These are phyloP conservation scores for Ischnus inquisitorius DNA, from an alignment of 2,888 invertebrate genomes.

Conservation along the genomic window DNA sequence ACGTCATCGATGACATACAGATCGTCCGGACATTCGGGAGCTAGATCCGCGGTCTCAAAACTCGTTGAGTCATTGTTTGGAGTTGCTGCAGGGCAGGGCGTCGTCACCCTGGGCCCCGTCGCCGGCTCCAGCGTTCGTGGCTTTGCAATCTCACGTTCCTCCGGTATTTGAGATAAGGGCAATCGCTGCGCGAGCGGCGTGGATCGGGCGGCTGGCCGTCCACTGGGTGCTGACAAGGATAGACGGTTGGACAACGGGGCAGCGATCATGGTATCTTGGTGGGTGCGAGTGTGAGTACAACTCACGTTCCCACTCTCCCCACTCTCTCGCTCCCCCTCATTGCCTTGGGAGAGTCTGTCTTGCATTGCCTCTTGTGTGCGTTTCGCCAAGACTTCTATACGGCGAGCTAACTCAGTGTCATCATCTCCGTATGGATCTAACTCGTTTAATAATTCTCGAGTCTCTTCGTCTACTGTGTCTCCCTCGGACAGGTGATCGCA, in stretches of 20 bases:
- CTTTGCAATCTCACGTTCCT: neutral
- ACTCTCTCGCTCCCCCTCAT: neutral
- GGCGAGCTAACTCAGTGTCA: neutral
- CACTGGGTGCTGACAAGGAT: neutral
- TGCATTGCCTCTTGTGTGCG: neutral
- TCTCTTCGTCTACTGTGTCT: neutral
- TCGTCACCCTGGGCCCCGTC: neutral
- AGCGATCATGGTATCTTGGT: neutral
- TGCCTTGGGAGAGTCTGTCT: too few relatives aligned
- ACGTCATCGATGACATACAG: neutral
- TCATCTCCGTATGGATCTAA: neutral
- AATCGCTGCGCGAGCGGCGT: neutral
- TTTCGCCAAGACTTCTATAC: neutral
- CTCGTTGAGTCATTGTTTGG: neutral
- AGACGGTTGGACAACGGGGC: neutral
- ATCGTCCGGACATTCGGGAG: neutral
- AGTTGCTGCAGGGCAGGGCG: neutral
- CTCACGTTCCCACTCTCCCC: neutral
- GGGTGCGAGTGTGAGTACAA: neutral
- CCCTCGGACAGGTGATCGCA: neutral
- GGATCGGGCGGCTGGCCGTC: neutral
- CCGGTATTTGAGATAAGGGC: neutral
- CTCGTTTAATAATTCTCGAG: neutral
- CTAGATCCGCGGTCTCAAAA: neutral
- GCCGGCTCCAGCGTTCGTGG: neutral